Evolutionary conservation across 2,797 vertebrate genomes (phyloP).

Genomic region (Falco rusticolus): DNA sequence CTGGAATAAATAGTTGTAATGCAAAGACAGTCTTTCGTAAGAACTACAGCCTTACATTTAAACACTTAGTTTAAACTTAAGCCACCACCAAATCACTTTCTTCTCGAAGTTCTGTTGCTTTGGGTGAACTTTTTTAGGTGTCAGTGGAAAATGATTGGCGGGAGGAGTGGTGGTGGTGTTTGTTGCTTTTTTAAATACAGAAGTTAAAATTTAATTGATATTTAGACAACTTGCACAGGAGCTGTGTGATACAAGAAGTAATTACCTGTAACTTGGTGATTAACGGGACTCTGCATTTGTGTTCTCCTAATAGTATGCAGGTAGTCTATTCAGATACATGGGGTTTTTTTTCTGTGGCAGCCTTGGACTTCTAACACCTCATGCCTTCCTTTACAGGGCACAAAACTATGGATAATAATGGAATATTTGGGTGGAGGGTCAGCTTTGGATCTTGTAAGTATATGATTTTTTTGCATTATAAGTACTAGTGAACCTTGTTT

Average conservation of each 20-base stretch:
- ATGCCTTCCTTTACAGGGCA: conserved; percentile 75
- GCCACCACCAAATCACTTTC: not conserved
- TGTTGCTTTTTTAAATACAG: not conserved
- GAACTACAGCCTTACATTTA: not conserved
- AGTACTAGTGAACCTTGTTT: not conserved
- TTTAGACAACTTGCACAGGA: not conserved
- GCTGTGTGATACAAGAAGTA: not conserved
- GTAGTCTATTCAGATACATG: not conserved
- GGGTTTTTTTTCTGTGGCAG: not conserved
- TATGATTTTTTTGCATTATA: not conserved
- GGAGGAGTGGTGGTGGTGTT: no score
- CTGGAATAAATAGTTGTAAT: not conserved
- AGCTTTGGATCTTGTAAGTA: conserved; percentile 84
- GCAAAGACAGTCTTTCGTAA: not conserved
- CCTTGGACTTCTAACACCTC: not conserved
- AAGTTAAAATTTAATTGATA: not conserved
- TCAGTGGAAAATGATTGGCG: not conserved
- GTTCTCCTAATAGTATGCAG: not conserved
- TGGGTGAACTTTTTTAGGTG: not conserved
- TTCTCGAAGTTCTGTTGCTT: not conserved
- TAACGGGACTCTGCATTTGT: not conserved
- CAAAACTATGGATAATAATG: conserved; percentile 88
- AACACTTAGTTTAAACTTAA: not conserved
- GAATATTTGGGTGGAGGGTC: conserved; percentile 85
- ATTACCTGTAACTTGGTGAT: not conserved